Evolutionary conservation across 2,888 invertebrate species (phyloP).

Genomic region (Malthinus flaveolus): DNA sequence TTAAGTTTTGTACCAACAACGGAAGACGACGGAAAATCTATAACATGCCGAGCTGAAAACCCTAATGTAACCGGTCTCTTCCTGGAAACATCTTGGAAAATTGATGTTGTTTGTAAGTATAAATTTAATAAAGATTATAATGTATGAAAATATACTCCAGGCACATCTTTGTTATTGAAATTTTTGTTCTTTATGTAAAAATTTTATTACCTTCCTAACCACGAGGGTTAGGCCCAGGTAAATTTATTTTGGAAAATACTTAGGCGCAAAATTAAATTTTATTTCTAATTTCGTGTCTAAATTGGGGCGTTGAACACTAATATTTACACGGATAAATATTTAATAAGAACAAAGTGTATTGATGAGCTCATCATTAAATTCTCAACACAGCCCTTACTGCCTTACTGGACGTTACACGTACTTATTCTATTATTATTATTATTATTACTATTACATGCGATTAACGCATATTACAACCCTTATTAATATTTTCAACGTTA

Average conservation of each 20-base stretch:
- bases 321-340: background rate
- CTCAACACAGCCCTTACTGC: background rate
- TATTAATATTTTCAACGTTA: conserved; percentile 9
- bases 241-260: too few species aligned
- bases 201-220: conserved; percentile 4
- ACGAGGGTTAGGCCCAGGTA: background rate
- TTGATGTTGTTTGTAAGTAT: conserved; percentile 88
- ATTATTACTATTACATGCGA: conserved; percentile 17
- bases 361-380: conserved; percentile 1
- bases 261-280: too few species aligned
- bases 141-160: too few species aligned
- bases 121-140: conserved; percentile 15
- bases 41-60: conserved; percentile 89
- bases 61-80: conserved; percentile 83
- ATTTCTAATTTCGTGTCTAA: too few species aligned
- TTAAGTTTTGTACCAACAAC: conserved; percentile 86
- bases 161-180: too few species aligned
- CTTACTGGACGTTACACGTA: conserved; percentile 4
- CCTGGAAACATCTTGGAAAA: conserved; percentile 83
- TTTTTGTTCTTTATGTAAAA: background rate
- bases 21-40: conserved; percentile 86
- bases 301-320: background rate
- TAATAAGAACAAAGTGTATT: conserved; percentile 1
- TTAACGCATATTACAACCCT: conserved; percentile 12
- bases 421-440: conserved; percentile 13